Percentiles rank a stretch among this genome's conserved stretches.
phyloP scores from a whole-genome alignment of 2,797 vertebrate species.

The Sternotherus odoratus region DNA sequence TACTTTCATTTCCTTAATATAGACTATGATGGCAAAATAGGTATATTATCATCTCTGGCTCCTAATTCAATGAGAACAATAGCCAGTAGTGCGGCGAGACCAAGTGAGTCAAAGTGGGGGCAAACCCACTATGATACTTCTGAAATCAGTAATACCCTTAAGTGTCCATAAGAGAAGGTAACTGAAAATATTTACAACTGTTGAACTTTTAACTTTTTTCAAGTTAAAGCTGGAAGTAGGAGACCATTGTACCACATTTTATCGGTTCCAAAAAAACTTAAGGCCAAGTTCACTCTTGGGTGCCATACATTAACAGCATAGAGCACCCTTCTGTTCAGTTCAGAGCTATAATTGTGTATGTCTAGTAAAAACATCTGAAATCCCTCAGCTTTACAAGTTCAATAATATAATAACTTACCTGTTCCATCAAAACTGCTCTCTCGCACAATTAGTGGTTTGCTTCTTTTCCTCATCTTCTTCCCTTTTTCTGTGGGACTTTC shows the following conservation, averaged over 20 bases:
- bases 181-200: neutral
- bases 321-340: neutral
- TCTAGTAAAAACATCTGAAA: neutral
- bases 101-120: neutral
- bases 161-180: neutral
- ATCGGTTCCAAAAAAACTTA: neutral
- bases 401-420: conserved; percentile 71
- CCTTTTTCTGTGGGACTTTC: conserved; percentile 78
- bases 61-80: neutral
- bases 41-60: neutral
- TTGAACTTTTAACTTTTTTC: neutral
- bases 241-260: neutral
- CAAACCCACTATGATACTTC: neutral
- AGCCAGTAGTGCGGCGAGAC: neutral
- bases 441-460: conserved; percentile 54
- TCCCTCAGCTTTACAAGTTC: neutral
- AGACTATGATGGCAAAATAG: neutral
- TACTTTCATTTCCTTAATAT: neutral
- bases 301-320: neutral
- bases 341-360: rapidly evolving
- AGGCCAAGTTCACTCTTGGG: neutral
- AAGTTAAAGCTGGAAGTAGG: neutral
- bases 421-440: conserved; percentile 78
- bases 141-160: neutral
- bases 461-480: conserved; percentile 78